These are phyloP conservation scores for Rhagonycha lutea DNA, from an alignment of 2,888 invertebrate species.

Conservation along the genomic window DNA sequence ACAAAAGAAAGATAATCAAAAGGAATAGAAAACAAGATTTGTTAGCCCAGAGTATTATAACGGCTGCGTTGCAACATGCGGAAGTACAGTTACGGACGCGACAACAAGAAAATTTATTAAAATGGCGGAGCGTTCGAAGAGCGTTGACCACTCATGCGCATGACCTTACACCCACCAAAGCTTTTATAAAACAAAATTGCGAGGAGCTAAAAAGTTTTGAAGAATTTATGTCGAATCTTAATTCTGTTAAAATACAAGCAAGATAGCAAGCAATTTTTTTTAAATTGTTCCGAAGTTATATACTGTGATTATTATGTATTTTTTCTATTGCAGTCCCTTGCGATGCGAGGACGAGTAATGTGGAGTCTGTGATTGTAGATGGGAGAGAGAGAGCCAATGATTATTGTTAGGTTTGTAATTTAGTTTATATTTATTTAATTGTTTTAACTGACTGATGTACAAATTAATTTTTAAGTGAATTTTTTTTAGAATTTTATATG, in stretches of 20 bases:
- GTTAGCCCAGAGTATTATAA: conserved; percentile 68
- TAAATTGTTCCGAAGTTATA: conserved; percentile 3
- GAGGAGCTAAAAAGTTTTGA: conserved; percentile 68
- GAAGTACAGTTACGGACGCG: conserved; percentile 64
- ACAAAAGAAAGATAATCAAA: conserved; percentile 63
- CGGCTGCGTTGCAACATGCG: conserved; percentile 62
- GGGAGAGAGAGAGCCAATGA: not conserved
- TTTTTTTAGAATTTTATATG: conserved; percentile 8
- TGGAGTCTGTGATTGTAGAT: conserved; percentile 24
- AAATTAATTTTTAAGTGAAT: conserved; percentile 13
- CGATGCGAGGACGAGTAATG: conserved; percentile 35
- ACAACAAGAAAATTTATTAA: conserved; percentile 65
- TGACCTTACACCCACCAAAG: conserved; percentile 3
- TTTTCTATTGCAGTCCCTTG: conserved; percentile 54
- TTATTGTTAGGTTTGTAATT: conserved; percentile 19
- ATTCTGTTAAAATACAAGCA: conserved; percentile 58
- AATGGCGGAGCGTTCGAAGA: conserved; percentile 57
- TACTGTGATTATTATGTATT: conserved; percentile 52
- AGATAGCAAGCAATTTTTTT: conserved; percentile 49
- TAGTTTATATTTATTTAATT: conserved; percentile 2
- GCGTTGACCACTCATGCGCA: conserved; percentile 25
- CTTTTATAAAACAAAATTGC: conserved; percentile 40
- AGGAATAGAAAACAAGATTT: conserved; percentile 64
- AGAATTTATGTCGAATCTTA: conserved; percentile 68
- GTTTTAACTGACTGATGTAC: conserved; percentile 18